Conservation (phyloP, 2,797 vertebrate genomes). For the Microctenopoma stevenorrisi region DNA sequence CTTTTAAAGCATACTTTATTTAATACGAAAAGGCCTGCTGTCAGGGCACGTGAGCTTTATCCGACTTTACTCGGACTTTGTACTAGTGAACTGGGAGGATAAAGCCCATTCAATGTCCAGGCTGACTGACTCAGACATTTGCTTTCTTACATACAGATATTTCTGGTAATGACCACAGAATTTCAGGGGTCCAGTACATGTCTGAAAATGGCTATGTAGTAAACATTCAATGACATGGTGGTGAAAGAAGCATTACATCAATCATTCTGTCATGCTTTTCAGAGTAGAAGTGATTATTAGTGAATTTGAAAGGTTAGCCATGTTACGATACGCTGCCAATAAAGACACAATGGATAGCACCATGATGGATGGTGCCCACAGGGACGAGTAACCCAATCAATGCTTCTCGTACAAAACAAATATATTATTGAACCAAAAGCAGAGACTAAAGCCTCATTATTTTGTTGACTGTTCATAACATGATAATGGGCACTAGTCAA, state of each 20-base stretch:
- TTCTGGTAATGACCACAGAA: too few relatives aligned
- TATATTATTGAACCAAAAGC: slow-evolving; percentile 57
- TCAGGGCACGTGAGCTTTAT: too few relatives aligned
- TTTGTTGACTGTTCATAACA: slow-evolving; percentile 15
- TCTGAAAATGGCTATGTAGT: not conserved
- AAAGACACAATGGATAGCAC: slow-evolving; percentile 58
- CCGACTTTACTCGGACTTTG: too few relatives aligned
- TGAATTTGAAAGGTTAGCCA: slow-evolving; percentile 63
- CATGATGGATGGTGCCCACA: slow-evolving; percentile 69
- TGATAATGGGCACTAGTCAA: slow-evolving; percentile 1
- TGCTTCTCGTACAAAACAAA: slow-evolving; percentile 64
- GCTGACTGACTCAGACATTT: too few relatives aligned
- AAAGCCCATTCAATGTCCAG: too few relatives aligned
- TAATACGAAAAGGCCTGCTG: not conserved
- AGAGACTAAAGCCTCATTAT: too few relatives aligned
- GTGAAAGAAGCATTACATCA: slow-evolving; percentile 45
- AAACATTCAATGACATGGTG: slow-evolving; percentile 5
- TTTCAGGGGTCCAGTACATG: too few relatives aligned
- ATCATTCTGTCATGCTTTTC: slow-evolving; percentile 22
- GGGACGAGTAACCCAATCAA: slow-evolving; percentile 66
- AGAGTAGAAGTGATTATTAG: slow-evolving; percentile 67
- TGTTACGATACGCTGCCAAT: slow-evolving; percentile 62
- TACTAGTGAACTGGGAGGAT: too few relatives aligned
- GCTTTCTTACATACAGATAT: too few relatives aligned
- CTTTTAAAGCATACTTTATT: not conserved